Conservation (phyloP, 2,888 invertebrate genomes). For the Lithophane semibrunnea region DNA sequence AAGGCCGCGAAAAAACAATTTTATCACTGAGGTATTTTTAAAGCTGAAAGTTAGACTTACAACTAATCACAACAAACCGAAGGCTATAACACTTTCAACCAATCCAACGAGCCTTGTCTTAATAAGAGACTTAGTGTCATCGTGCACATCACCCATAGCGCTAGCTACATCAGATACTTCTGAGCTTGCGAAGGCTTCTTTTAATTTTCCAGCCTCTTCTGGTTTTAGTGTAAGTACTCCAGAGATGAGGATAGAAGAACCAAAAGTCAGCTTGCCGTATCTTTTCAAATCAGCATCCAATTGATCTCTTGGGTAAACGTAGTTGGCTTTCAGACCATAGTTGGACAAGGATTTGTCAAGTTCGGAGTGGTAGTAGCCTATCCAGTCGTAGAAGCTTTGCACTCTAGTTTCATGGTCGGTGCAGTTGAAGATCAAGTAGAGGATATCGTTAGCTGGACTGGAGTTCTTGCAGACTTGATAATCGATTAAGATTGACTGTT, state of each 20-base stretch:
- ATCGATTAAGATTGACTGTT: conserved; percentile 73
- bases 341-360: conserved; percentile 65
- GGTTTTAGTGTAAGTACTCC: conserved; percentile 59
- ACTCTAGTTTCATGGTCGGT: conserved; percentile 70
- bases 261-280: conserved; percentile 65
- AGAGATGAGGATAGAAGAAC: conserved; percentile 51
- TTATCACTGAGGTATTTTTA: neutral
- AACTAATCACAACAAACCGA: conserved; percentile 59
- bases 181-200: conserved; percentile 15
- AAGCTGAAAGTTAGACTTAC: neutral
- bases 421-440: conserved; percentile 74
- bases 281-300: conserved; percentile 70
- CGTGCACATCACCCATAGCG: conserved; percentile 28
- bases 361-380: conserved; percentile 69
- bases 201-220: conserved; percentile 64
- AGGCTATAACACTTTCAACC: conserved; percentile 61
- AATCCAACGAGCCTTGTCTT: conserved; percentile 65
- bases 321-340: conserved; percentile 65
- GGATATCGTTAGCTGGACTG: conserved; percentile 71
- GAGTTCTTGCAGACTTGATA: conserved; percentile 71
- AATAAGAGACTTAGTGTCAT: conserved; percentile 43
- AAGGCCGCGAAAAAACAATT: neutral
- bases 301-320: conserved; percentile 67
- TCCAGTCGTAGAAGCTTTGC: conserved; percentile 68
- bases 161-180: accelerated